Base-by-base conservation (phyloP, 2,797 vertebrate genomes). In the Gallinago solitaria region DNA sequence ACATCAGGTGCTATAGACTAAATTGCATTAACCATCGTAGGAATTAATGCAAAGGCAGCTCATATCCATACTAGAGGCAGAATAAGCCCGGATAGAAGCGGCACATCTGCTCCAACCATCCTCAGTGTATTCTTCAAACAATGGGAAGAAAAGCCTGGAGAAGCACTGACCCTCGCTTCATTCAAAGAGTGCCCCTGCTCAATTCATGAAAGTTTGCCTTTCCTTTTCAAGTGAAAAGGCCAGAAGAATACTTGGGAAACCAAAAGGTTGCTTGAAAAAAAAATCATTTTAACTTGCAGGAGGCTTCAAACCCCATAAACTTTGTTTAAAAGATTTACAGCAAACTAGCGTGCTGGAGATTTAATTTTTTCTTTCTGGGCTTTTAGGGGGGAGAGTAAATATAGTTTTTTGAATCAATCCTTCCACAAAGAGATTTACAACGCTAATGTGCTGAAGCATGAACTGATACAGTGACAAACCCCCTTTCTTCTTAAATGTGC, bases 391-490 rank as follows among this genome's bases (percentile, higher is more conserved):
- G 9, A 60, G 90, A 91, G 74, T 43, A 95, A 95, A 93, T 90
- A 89, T 2, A 53, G 54, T 43, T 70, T 70, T 95, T 94, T 92
- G 56, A 94, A 95, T 79, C 86, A 90, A 48, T 93, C 77, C 70
- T 80, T 91, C 86, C 68, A 84, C 64, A 87, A 86, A 74, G 90
- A 95, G 83, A 95, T 94, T 96, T 96, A 88, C 91, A 93, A 75
- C 27, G 0, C 87, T 92, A 89, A 96, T 81, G 84, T 96, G 93
- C 94, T 91, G 89, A 88, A 94, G 95, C 92, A 91, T 91, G 93
- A 94, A 96, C 91, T 79, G 96, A 97, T 95, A 96, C 95, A 96
- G 92, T 97, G 96, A 91, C 95, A 97, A 97, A 89, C 81, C 68
- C 68, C 74, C 56, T 94, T 94, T 91, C 90, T 95, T 86, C 91